Evolutionary conservation across 2,797 vertebrate genomes (phyloP).

Genomic region (Petrocephalus schoutedeni): DNA sequence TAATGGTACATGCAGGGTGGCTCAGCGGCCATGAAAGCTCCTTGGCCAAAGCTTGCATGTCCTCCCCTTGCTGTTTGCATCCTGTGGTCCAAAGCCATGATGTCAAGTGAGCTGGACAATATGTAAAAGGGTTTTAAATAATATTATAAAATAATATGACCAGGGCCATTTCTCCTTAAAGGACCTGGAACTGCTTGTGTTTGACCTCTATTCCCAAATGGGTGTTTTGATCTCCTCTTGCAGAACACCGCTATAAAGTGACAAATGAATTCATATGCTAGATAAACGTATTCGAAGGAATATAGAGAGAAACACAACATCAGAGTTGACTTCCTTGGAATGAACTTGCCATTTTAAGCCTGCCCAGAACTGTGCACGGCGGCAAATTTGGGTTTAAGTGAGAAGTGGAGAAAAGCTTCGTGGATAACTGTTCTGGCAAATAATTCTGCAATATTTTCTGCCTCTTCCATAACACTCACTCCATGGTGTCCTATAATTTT

Average conservation of each 20-base stretch:
- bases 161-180: background rate
- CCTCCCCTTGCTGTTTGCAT: background rate
- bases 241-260: background rate
- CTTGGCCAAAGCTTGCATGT: background rate
- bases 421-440: background rate
- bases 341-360: background rate
- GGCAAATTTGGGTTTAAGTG: too few relatives aligned
- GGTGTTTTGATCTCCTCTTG: background rate
- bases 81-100: background rate
- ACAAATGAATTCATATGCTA: background rate
- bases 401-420: background rate
- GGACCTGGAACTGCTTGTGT: background rate
- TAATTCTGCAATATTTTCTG: background rate
- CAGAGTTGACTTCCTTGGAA: background rate
- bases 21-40: background rate
- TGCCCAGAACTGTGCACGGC: background rate
- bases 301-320: background rate
- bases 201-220: background rate
- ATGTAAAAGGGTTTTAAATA: background rate
- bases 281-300: background rate
- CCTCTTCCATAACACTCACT: background rate
- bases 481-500: background rate
- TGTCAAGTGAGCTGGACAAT: background rate
- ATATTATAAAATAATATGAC: background rate
- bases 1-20: background rate